Conservation (phyloP, 2,888 invertebrate genomes). For the Drosophila formosana region DNA sequence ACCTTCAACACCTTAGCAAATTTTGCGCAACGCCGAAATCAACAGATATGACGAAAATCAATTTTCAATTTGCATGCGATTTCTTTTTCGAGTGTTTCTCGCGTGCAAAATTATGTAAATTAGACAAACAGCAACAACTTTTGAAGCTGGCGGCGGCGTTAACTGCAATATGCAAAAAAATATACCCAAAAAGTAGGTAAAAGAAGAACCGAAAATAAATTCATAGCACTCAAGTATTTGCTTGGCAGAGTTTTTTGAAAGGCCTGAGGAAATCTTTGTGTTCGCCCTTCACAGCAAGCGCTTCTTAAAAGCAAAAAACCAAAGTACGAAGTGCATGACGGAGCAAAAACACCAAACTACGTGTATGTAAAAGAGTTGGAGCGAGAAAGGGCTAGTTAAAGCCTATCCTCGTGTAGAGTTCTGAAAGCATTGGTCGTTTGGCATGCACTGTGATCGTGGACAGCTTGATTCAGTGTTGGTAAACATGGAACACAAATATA, state of each 20-base stretch:
- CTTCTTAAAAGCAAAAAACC: constrained; percentile 3
- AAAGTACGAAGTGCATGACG: constrained; percentile 33
- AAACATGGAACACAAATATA: neutral
- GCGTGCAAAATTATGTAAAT: constrained; percentile 76
- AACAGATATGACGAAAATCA: constrained; percentile 67
- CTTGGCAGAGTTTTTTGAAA: constrained; percentile 41
- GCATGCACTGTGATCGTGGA: constrained; percentile 8
- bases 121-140: constrained; percentile 35
- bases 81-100: constrained; percentile 60
- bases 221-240: constrained; percentile 36
- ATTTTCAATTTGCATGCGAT: constrained; percentile 77
- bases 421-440: constrained; percentile 3
- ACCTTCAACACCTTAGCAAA: constrained; percentile 57
- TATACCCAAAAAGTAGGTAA: constrained; percentile 1
- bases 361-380: neutral
- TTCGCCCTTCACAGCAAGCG: constrained; percentile 18
- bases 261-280: constrained; percentile 8
- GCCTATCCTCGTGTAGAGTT: constrained; percentile 10
- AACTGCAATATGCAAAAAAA: constrained; percentile 20
- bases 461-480: constrained; percentile 1
- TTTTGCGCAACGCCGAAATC: constrained; percentile 49
- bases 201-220: constrained; percentile 37
- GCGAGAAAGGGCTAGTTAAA: constrained; percentile 1
- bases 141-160: constrained; percentile 17
- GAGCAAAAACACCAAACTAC: neutral